Percentiles rank a stretch among this genome's conserved stretches.
These are phyloP conservation scores for Epirrhoe tristata DNA, from an alignment of 2,888 invertebrate genomes.

Conservation along the genomic window DNA sequence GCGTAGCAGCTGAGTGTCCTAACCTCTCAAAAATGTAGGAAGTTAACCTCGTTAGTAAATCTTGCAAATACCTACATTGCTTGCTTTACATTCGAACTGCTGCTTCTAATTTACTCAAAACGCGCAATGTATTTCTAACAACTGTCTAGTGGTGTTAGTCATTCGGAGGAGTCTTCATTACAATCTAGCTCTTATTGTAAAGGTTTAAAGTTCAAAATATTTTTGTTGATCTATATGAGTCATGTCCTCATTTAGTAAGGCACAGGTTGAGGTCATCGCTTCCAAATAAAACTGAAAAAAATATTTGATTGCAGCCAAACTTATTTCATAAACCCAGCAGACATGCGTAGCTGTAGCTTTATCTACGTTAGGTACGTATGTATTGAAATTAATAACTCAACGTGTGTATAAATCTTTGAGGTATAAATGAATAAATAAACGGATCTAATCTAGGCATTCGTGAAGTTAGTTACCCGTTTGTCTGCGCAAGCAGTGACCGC, in stretches of 20 bases:
- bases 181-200: neutral
- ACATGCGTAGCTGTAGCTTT: no score
- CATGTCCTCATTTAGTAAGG: slow-evolving; percentile 38
- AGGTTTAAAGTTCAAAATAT: slow-evolving; percentile 25
- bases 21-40: slow-evolving; percentile 19
- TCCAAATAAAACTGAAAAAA: slow-evolving; percentile 11
- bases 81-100: neutral
- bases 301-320: neutral
- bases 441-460: no score
- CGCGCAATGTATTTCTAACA: slow-evolving; percentile 14
- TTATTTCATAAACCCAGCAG: neutral
- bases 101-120: neutral
- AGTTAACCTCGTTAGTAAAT: slow-evolving; percentile 1
- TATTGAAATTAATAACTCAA: no score
- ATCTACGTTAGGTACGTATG: no score
- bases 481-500: no score
- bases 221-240: slow-evolving; percentile 30
- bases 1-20: slow-evolving; percentile 22
- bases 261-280: slow-evolving; percentile 43
- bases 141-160: neutral
- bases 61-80: slow-evolving; percentile 11
- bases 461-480: no score
- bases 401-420: no score
- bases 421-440: no score
- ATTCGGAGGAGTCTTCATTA: slow-evolving; percentile 11